Percentiles rank a stretch among this genome's conserved stretches.
Conservation (phyloP, 2,113 vertebrate genomes). For the Neopipo cinnamomea region DNA sequence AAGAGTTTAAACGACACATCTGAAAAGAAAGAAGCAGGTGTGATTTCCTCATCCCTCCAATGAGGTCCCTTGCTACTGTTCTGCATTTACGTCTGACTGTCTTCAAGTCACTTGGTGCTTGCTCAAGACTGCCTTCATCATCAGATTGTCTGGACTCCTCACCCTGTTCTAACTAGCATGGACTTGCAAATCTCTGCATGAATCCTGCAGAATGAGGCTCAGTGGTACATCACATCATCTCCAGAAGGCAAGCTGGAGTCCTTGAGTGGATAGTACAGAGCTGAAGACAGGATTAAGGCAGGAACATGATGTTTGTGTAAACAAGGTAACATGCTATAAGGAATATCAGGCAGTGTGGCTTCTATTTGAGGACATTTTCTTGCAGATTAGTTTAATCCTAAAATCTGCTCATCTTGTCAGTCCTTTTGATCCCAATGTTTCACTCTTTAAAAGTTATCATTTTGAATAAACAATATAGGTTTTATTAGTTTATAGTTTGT, state of each 20-base stretch:
- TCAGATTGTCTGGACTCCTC: background rate
- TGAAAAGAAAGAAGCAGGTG: background rate
- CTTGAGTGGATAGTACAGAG: background rate
- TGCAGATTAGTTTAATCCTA: background rate
- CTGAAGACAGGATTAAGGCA: background rate
- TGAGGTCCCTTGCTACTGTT: background rate
- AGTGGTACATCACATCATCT: background rate
- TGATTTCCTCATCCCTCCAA: background rate
- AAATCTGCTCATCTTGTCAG: background rate
- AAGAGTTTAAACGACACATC: background rate
- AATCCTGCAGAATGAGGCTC: background rate
- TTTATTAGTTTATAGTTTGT: constrained; percentile 60
- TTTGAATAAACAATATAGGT: constrained; percentile 28
- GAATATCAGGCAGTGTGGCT: background rate
- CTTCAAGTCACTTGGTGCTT: background rate
- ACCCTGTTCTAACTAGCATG: background rate
- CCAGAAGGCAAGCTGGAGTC: background rate
- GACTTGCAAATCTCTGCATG: background rate
- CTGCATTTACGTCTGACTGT: background rate
- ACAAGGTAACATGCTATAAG: background rate
- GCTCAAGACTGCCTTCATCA: background rate
- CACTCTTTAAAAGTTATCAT: background rate
- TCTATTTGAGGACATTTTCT: background rate
- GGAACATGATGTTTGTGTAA: background rate
- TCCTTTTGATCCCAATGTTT: background rate